phyloP scores from a whole-genome alignment of 2,797 vertebrate genomes.

The Melanotaenia maccullochi region DNA sequence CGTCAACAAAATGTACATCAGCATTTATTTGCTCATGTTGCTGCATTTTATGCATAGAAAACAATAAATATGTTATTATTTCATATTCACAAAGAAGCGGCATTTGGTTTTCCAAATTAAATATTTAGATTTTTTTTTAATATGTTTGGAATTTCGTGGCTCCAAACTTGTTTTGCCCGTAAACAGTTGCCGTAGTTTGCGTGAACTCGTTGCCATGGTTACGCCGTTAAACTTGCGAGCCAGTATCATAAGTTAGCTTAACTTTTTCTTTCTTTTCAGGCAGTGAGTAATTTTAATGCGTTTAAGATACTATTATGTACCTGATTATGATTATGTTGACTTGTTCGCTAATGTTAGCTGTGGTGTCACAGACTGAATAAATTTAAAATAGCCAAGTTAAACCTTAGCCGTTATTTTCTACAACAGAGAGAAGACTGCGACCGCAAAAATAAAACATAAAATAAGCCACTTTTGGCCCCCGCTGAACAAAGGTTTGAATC shows the following conservation, averaged over 20 bases:
- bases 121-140: too few relatives aligned
- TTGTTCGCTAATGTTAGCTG: neutral
- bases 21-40: neutral
- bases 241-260: neutral
- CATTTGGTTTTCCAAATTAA: neutral
- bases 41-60: neutral
- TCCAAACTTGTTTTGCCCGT: constrained; percentile 11
- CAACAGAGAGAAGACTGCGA: too few relatives aligned
- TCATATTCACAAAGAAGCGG: neutral
- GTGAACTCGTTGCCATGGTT: constrained; percentile 63
- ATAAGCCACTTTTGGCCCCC: too few relatives aligned
- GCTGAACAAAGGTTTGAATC: neutral
- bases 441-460: too few relatives aligned
- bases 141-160: neutral
- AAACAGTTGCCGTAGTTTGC: constrained; percentile 42
- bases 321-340: too few relatives aligned
- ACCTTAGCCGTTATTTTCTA: too few relatives aligned
- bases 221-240: constrained; percentile 12
- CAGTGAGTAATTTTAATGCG: neutral
- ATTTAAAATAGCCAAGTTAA: neutral
- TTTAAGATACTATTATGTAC: too few relatives aligned
- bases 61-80: neutral
- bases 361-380: neutral
- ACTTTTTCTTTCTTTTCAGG: too few relatives aligned
- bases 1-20: constrained; percentile 8